Evolutionary conservation across 2,888 invertebrate genomes (phyloP).

Genomic region (Ctenicera cuprea): DNA sequence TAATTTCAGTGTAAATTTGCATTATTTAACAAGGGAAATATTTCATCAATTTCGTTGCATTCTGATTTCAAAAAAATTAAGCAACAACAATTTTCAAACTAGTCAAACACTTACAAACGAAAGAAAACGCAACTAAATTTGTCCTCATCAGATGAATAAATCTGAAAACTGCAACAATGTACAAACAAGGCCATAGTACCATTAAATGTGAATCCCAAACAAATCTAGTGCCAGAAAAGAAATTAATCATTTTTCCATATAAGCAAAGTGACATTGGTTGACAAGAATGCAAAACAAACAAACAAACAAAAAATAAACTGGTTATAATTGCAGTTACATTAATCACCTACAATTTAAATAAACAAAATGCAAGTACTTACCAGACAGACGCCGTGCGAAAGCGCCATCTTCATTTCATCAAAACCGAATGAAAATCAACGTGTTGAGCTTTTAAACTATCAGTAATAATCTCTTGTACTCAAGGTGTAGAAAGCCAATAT

Average conservation of each 20-base stretch:
- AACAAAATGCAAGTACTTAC: constrained; percentile 9
- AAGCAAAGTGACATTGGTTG: constrained; percentile 4
- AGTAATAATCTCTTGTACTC: constrained; percentile 46
- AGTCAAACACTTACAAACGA: no score
- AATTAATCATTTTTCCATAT: constrained; percentile 3
- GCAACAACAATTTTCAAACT: no score
- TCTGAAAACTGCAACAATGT: no score
- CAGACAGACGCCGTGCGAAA: neutral
- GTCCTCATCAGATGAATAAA: no score
- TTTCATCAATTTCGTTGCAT: no score
- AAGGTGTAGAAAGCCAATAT: constrained; percentile 53
- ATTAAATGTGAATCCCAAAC: neutral
- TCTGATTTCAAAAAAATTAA: no score
- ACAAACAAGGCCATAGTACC: no score
- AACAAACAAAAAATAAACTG: neutral
- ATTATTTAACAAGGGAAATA: no score
- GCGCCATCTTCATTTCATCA: constrained; percentile 24
- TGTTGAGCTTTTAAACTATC: constrained; percentile 14
- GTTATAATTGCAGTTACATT: neutral
- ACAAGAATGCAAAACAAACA: neutral
- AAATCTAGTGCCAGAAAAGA: neutral
- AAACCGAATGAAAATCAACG: neutral
- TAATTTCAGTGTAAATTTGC: no score
- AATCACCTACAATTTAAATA: neutral
- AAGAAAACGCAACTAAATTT: no score